Base-by-base conservation (phyloP, 37 sponge, comb jelly and placozoan species). In the Amphimedon queenslandica region DNA sequence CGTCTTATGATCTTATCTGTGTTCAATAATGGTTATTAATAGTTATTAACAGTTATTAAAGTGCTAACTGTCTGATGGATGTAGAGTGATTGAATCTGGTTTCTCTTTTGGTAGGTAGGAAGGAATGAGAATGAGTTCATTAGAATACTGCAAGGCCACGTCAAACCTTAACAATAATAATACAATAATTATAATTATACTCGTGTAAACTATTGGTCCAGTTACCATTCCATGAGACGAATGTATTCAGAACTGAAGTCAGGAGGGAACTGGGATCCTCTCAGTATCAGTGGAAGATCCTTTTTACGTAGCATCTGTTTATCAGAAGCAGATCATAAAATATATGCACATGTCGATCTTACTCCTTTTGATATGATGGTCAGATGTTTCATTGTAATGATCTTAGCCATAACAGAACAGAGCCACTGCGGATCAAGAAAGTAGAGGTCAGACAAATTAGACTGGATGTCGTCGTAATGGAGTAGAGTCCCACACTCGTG, bases 371-470 rank as follows among this genome's bases (percentile, higher is more conserved):
- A 42, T 28, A 38, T n/a, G 3, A 73, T 18, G 58, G 77, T 84
- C 36, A 92, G 67, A 36, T 87, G 83, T n/a, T 71, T 75, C 28
- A 87, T 58, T 24, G 88, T 84, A 69, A 92, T 81, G 39, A 92
- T 69, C 55, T 78, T 70, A 11, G 78, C 93, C 85, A 92, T 87
- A 35, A 92, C 71, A 58, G 41, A 74, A 55, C 88, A 92, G 28
- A 92, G 81, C 93, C 93, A 92, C 79, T 87, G 87, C 23, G 93
- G 93, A 24, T 92, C 56, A 25, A 87, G 81, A 67, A 92, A 92
- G 67, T 87, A 92, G 32, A 92, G 75, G 35, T 87, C 63, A 37
- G 81, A 71, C 74, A 92, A 85, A 11, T 87, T 78, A 16, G 80
- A 81, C 68, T 87, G 64, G 25, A 66, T 31, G 80, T 84, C 88